Evolutionary conservation across 2,888 invertebrate species (phyloP), one percentile per base, ranked within the genome.

Genomic region (Sinopyrophorus schimmeli): DNA sequence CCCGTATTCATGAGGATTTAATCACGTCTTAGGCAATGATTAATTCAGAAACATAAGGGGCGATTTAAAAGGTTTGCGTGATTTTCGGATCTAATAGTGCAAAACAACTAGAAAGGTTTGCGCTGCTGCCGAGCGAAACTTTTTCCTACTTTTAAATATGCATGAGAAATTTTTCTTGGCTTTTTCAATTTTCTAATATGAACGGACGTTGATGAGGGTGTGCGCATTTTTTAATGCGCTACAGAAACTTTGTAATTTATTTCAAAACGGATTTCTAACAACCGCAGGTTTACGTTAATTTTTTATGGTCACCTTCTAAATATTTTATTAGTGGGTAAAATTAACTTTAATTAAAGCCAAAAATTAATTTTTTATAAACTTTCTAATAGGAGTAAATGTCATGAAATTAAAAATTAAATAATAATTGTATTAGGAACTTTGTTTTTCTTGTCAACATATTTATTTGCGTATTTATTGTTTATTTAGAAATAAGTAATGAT

Each of bases 1-100:
- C 58, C 54, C 58, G 58, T 60, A 61, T 60, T 59, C 58, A 60
- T 58, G 58, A 60, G 57, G 50, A 57, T 59, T 60, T 60, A 60
- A 60, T 59, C 60, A 55, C 57, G 55, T 56, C 55, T 58, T 55
- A 55, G 53, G 55, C 50, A 53, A 60, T 60, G 55, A 60, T 60
- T 60, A 60, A 60, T 60, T 60, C 60, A 60, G 47, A 40, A 55
- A 54, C 55, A 57, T 59, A 58, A 58, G 55, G 56, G 55, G 56
- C 52, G 52, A 58, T 60, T 56, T 60, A 56, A 56, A 60, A 55
- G 43, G 43, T 23, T 44, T 27, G 32, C 43, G 24, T 43, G 27
- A 48, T 48, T 48, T 38, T 23, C 16, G 37, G 37, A 38, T 42
- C 44, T 47, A 42, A 47, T 49, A 53, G 47, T 54, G 48, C 37